These are phyloP conservation scores for Galeopterus variegatus DNA, from an alignment of 2,113 vertebrate genomes.

Conservation along the genomic window DNA sequence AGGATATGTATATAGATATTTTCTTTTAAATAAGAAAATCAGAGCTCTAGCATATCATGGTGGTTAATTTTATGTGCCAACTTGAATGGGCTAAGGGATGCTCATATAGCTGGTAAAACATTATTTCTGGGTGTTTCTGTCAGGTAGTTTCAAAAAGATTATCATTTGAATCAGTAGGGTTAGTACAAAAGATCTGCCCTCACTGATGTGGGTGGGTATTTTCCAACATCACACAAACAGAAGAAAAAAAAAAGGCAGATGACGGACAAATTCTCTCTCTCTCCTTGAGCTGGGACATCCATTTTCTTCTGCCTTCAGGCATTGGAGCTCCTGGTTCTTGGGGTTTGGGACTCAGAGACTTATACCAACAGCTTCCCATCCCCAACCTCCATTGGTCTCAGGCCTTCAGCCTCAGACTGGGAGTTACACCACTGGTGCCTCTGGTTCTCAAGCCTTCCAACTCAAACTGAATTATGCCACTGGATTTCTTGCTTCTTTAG, in stretches of 20 bases:
- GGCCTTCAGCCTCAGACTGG: background rate
- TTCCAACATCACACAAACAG: background rate
- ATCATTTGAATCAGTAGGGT: background rate
- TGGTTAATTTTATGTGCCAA: background rate
- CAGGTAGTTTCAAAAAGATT: background rate
- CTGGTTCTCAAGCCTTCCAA: background rate
- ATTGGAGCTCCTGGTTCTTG: background rate
- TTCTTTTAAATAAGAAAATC: background rate
- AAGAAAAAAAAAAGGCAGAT: background rate
- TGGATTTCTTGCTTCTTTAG: background rate
- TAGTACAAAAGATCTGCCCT: background rate
- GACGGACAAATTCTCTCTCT: background rate
- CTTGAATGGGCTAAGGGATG: background rate
- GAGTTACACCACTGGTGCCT: background rate
- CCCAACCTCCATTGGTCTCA: background rate
- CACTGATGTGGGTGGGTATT: background rate
- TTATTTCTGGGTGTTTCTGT: background rate
- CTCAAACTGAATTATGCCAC: background rate
- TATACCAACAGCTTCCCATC: background rate
- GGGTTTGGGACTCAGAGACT: background rate
- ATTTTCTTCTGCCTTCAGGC: background rate
- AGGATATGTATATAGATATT: background rate
- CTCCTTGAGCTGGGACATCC: background rate
- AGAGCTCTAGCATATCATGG: background rate
- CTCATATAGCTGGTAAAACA: background rate